Evolutionary conservation across 2,113 vertebrate species (phyloP), one percentile per base, ranked within the genome.

Genomic region (Corythaeola cristata): DNA sequence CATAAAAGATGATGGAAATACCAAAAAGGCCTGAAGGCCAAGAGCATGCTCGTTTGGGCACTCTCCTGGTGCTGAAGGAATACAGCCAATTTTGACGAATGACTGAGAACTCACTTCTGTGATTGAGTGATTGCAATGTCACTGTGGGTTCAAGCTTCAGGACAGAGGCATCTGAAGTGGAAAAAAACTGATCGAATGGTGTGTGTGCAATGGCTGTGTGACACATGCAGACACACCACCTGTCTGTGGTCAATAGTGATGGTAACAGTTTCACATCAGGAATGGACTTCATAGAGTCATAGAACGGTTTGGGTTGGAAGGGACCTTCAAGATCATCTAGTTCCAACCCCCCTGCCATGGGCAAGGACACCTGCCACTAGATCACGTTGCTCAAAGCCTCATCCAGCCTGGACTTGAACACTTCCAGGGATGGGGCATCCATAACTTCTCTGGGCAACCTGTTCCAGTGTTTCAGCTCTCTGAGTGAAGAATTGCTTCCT

Each of bases 191-290:
- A 16, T 2, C 1, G 4, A 45, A 3, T 1, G 2, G 44, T 9
- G 22, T 16, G 20, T 11, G 45, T 32, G 73, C 3, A 1, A 47
- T 15, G 44, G 55, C 66, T 47, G 55, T 1, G 12, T 27, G 58
- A 41, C 39, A n/a, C 49, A 13, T 4, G 6, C 22, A n/a, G 56
- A 5, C 3, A 45, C 11, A 3, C 4, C 3, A 4, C 56, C 22
- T 23, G 12, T 2, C 30, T 3, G 2, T 33, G 49, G 1, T 64
- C 1, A 0, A 41, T 17, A 32, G 6, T 1, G 0, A 18, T 6
- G 22, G n/a, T 49, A 69, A 39, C 41, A n/a, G 8, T 1, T 73
- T 77, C 79, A 82, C 66, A 24, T 12, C 17, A 15, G 85, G 45
- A 58, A 33, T 3, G n/a, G 33, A 21, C 28, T 47, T 69, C 15